Evolutionary conservation across 2,113 vertebrate genomes (phyloP), one percentile per base, ranked within the genome.

Genomic region (Hydrolagus affinis): DNA sequence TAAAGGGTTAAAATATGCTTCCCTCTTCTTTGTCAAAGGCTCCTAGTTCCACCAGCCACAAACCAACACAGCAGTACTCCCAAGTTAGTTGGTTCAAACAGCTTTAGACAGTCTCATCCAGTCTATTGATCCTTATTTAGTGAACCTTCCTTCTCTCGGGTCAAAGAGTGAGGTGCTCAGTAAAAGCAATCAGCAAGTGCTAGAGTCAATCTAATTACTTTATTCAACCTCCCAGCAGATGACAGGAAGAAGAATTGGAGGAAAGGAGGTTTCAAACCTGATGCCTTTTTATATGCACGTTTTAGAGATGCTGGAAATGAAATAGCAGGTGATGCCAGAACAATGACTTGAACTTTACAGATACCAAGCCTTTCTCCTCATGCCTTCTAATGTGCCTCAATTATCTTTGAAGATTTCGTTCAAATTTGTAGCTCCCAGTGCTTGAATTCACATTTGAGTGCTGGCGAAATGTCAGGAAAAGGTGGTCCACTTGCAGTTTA

Each of bases 141-240:
- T 86, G 87, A 56, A 44, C 14, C 75, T 88, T 10, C 28, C 87
- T 68, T 88, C 74, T 86, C 1, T 85, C 71, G 66, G 88, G 86
- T 88, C 87, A 86, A 85, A 56, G 85, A 89, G 86, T 86, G 87
- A 89, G 73, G 85, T 83, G 66, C 87, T n/a, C 57, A 57, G 75
- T 85, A 88, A 88, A 91, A 89, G 87, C 85, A 89, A 88, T 90
- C 87, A 88, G 86, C 70, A 88, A 28, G 86, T 89, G 30, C 85
- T 90, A 71, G 86, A 89, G 86, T 86, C 89, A 89, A 70, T 88
- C 86, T 87, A 88, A 89, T 90, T 90, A 87, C 86, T 89, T 76
- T 85, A 30, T 86, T 87, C 62, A 87, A 77, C 85, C 28, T 89
- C 28, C 44, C 85, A 86, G 78, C 30, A 87, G 85, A 87, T 86